A percentile compares a stretch with the other conserved stretches of the same genome.
These are phyloP conservation scores for Catamblyrhynchus diadema DNA, from an alignment of 2,797 vertebrate species.

Conservation along the genomic window DNA sequence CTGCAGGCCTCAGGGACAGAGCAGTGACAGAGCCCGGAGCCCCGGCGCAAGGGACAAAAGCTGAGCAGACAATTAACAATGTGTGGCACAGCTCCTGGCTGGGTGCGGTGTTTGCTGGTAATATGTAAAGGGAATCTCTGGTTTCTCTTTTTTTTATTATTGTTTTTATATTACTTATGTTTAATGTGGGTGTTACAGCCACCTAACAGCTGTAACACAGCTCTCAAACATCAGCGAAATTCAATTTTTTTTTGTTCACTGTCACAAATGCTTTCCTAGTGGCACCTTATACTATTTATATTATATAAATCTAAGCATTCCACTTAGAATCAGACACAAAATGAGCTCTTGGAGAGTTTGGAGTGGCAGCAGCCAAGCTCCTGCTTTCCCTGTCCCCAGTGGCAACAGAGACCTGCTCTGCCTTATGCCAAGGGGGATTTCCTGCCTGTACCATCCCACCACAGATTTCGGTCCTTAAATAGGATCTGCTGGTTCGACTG, in stretches of 20 bases:
- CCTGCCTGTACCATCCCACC: not conserved
- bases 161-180: accelerated
- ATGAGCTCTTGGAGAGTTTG: not conserved
- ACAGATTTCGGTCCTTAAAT: too few species aligned
- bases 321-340: not conserved
- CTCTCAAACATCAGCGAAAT: not conserved
- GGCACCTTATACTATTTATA: accelerated
- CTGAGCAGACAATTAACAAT: not conserved
- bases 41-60: not conserved
- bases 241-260: accelerated
- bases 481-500: not conserved
- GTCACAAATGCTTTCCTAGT: accelerated
- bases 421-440: not conserved
- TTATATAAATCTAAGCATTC: accelerated
- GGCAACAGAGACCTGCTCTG: not conserved
- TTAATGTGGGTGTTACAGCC: not conserved
- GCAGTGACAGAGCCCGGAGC: not conserved
- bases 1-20: not conserved
- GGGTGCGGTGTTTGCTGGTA: not conserved
- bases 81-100: not conserved
- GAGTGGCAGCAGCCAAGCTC: not conserved
- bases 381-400: accelerated
- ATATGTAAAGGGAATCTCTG: not conserved
- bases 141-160: too few species aligned
- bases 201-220: not conserved